Percentiles rank a stretch among this genome's conserved stretches.
These are phyloP conservation scores for Remorina albescens DNA, from an alignment of 2,797 vertebrate genomes.

Conservation along the genomic window DNA sequence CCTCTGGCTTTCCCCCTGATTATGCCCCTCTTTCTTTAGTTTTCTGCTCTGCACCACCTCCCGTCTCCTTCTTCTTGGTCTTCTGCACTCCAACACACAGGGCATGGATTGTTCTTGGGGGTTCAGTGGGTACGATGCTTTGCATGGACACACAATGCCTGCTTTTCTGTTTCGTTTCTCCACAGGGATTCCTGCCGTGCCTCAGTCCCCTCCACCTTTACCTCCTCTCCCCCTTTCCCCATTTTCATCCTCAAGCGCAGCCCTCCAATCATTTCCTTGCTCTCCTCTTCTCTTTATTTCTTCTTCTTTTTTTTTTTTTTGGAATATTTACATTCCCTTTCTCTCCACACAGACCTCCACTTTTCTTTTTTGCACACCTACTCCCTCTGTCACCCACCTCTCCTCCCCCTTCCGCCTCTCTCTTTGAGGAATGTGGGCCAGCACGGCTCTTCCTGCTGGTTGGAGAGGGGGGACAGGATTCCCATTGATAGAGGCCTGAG, in stretches of 20 bases:
- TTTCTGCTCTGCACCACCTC: conserved; percentile 22
- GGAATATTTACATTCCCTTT: conserved; percentile 8
- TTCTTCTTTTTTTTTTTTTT: conserved; percentile 1
- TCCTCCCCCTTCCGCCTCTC: conserved; percentile 61
- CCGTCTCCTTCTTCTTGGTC: conserved; percentile 14
- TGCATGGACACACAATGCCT: conserved; percentile 72
- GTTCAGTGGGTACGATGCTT: conserved; percentile 65
- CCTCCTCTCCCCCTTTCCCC: neutral
- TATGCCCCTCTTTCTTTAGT: conserved; percentile 21
- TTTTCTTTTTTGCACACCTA: conserved; percentile 37
- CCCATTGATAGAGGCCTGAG: conserved; percentile 83
- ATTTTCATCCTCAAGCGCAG: neutral
- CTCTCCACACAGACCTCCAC: conserved; percentile 32
- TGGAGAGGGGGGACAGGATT: conserved; percentile 83
- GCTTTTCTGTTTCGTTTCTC: conserved; percentile 66
- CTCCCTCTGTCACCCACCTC: conserved; percentile 55
- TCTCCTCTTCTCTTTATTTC: neutral
- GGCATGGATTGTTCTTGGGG: conserved; percentile 78
- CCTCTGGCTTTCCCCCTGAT: neutral
- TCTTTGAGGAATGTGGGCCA: conserved; percentile 82
- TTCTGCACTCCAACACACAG: conserved; percentile 69
- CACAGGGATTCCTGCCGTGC: conserved; percentile 50
- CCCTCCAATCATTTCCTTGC: neutral
- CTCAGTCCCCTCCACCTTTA: conserved; percentile 18
- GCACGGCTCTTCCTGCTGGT: conserved; percentile 80